A percentile compares a stretch with the other conserved stretches of the same genome.
Evolutionary conservation across 2,797 vertebrate genomes (phyloP).

Genomic region (Brachymystax lenok): DNA sequence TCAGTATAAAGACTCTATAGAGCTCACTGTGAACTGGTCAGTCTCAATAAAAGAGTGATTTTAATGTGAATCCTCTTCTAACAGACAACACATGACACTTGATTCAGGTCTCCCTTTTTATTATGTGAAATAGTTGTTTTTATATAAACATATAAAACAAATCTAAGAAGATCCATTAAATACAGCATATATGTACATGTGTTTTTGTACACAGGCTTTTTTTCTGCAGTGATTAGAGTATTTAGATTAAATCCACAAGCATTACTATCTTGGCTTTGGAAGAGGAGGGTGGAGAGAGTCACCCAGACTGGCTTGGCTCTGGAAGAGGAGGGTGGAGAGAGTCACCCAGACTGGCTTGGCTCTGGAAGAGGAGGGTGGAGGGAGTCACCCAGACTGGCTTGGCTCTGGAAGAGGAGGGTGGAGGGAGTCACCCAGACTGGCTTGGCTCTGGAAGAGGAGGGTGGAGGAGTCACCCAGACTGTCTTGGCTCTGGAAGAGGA

Average conservation of each 20-base stretch:
- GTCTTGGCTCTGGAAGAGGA: too few species aligned
- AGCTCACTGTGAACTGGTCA: neutral
- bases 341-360: too few species aligned
- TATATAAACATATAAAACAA: conserved; percentile 72
- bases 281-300: neutral
- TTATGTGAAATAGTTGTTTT: conserved; percentile 64
- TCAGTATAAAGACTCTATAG: neutral
- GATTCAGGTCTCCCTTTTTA: conserved; percentile 54
- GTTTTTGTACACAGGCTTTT: conserved; percentile 31
- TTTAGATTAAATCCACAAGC: conserved; percentile 22
- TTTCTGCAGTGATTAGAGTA: conserved; percentile 33
- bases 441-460: too few species aligned
- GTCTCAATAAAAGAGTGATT: neutral
- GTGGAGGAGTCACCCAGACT: too few species aligned
- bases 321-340: too few species aligned
- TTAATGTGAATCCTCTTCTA: too few species aligned
- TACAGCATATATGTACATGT: conserved; percentile 56
- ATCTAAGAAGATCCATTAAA: conserved; percentile 55
- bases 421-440: too few species aligned
- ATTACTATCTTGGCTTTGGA: conserved; percentile 19
- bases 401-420: too few species aligned
- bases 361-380: too few species aligned
- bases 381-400: too few species aligned
- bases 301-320: too few species aligned
- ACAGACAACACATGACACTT: neutral